Evolutionary conservation across 1,140 invertebrate species (phyloP), one percentile per base, ranked within the genome.

Genomic region (Anadara kagoshimensis): DNA sequence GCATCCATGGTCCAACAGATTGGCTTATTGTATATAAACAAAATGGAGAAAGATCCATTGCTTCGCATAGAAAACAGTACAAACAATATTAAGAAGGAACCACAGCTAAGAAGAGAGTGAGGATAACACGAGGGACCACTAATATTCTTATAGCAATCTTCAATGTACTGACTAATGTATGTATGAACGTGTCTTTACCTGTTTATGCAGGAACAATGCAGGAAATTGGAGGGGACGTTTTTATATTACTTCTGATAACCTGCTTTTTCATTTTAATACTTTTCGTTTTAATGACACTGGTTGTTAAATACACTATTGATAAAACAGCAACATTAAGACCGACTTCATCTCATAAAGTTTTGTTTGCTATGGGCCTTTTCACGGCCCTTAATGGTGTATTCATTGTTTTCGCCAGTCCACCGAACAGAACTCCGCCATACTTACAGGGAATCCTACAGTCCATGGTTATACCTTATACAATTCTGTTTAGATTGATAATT

Each of bases 301-400:
- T 70, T 56, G 73, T 68, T 20, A 75, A 54, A 47, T 62, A 69
- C 22, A 26, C 22, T 12, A 63, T 70, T 47, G 56, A 65, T 18
- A 58, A 18, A 43, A 65, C 61, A 0, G 61, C 53, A n/a, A 53
- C 56, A 43, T 69, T 78, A 16, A 61, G 57, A 29, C 69, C 73
- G n/a, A 70, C 56, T 10, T 62, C 75, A 5, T 59, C 22, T n/a
- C 74, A 69, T 51, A 77, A 75, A 24, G 67, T 77, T 56, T 26
- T 73, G 11, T 59, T 75, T 45, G 14, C 63, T 4, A 66, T 82
- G 68, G 80, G 80, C 5, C 51, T 79, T 0, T 64, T 70, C 18
- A 78, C 70, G 5, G 70, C 75, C 12, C 59, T 78, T 41, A 82
- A 82, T 64, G 80, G 80, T 7, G 64, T 82, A 20, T 45, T 80